Conservation (phyloP, 2,888 invertebrate genomes). For the Lasioglossum morio region DNA sequence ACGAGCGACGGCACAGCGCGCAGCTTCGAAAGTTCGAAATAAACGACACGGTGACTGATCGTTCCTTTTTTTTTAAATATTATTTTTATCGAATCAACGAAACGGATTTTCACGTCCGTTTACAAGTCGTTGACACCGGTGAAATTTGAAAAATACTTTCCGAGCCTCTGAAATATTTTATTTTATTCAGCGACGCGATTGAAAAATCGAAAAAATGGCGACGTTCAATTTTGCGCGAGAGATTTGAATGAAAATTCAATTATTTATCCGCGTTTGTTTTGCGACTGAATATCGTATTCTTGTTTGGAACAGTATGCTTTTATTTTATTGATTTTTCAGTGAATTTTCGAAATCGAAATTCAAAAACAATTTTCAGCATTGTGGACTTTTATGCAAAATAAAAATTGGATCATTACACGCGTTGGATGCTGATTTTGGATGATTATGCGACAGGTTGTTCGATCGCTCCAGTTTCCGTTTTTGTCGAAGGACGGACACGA, state of each 20-base stretch:
- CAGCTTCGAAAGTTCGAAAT: constrained; percentile 13
- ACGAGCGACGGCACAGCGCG: constrained; percentile 2
- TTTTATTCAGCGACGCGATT: background rate
- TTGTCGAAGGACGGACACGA: background rate
- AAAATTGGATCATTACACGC: too few relatives aligned
- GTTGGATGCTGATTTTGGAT: background rate
- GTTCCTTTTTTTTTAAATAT: background rate
- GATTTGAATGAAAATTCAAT: background rate
- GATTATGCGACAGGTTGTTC: background rate
- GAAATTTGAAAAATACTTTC: background rate
- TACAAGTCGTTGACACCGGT: background rate
- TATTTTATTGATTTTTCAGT: background rate
- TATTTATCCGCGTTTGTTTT: background rate
- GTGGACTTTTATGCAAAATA: too few relatives aligned
- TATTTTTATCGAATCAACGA: constrained; percentile 10
- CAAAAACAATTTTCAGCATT: too few relatives aligned
- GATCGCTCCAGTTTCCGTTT: background rate
- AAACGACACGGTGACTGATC: constrained; percentile 10
- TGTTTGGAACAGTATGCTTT: background rate
- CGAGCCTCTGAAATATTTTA: background rate
- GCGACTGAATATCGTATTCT: too few relatives aligned
- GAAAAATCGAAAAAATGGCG: too few relatives aligned
- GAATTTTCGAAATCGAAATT: background rate
- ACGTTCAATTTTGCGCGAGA: background rate
- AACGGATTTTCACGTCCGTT: background rate